Conservation (phyloP, 2,113 vertebrate species). For the Sus scrofa region DNA sequence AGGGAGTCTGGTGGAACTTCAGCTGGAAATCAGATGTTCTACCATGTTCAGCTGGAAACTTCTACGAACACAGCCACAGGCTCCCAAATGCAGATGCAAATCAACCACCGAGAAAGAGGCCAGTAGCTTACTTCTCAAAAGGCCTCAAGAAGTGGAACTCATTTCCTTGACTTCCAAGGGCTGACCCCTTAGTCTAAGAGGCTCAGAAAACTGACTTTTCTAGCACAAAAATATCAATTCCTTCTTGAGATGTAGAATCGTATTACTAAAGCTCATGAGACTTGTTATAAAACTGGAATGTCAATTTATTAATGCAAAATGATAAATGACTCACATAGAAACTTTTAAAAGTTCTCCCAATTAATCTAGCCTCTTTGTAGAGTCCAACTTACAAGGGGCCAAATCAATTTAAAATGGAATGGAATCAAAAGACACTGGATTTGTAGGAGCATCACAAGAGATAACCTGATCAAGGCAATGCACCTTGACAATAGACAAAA, state of each 20-base stretch:
- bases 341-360: slow-evolving; percentile 60
- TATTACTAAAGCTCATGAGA: slow-evolving; percentile 62
- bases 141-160: neutral
- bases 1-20: neutral
- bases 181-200: neutral
- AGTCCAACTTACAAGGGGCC: neutral
- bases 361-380: slow-evolving; percentile 46
- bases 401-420: slow-evolving; percentile 4
- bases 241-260: slow-evolving; percentile 6
- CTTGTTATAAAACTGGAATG: slow-evolving; percentile 69
- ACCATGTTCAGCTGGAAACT: neutral
- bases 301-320: slow-evolving; percentile 68
- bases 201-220: slow-evolving; percentile 44
- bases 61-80: neutral
- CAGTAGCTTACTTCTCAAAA: neutral
- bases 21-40: neutral
- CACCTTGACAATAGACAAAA: neutral
- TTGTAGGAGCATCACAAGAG: neutral
- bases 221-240: neutral
- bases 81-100: neutral
- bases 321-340: slow-evolving; percentile 53
- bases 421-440: neutral
- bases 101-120: neutral
- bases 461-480: neutral
- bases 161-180: neutral